Percentiles rank a stretch among this genome's conserved stretches.
phyloP scores from a whole-genome alignment of 2,888 invertebrate species.

The Drosophila emarginata region DNA sequence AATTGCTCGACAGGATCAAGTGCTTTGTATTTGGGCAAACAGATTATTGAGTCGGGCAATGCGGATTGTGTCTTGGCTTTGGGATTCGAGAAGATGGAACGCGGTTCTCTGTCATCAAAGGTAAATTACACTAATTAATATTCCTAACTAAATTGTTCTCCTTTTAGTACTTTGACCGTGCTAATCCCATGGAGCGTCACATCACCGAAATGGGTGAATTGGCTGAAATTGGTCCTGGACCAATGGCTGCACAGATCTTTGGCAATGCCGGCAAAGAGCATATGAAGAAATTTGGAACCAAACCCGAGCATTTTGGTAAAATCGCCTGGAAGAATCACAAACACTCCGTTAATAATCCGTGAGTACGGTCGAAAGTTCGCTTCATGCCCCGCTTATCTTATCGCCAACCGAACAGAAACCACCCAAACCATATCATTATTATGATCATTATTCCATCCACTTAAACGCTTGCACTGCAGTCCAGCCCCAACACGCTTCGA shows the following conservation, averaged over 20 bases:
- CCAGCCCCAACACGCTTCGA: slow-evolving; percentile 1
- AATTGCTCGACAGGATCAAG: slow-evolving; percentile 98
- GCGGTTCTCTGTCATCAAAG: slow-evolving; percentile 91
- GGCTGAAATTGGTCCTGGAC: slow-evolving; percentile 90
- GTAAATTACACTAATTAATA: slow-evolving; percentile 79
- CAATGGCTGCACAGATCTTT: slow-evolving; percentile 97
- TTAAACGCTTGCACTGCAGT: slow-evolving; percentile 13
- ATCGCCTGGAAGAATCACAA: slow-evolving; percentile 99
- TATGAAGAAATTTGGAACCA: slow-evolving; percentile 91
- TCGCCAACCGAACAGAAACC: background rate
- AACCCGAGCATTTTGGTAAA: slow-evolving; percentile 96
- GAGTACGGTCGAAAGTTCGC: slow-evolving; percentile 66
- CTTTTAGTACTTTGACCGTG: slow-evolving; percentile 88
- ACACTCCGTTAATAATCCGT: slow-evolving; percentile 98
- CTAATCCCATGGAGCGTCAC: slow-evolving; percentile 95
- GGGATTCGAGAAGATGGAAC: slow-evolving; percentile 99
- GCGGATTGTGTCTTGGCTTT: slow-evolving; percentile 95
- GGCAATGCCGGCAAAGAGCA: slow-evolving; percentile 98
- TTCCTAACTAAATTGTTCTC: slow-evolving; percentile 85
- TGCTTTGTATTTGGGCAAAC: slow-evolving; percentile 94
- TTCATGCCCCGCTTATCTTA: slow-evolving; percentile 20
- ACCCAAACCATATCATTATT: slow-evolving; percentile 34
- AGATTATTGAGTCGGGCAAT: slow-evolving; percentile 94
- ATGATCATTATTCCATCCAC: background rate
- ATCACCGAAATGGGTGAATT: slow-evolving; percentile 92